These are phyloP conservation scores for Cydia splendana DNA, from an alignment of 1,140 invertebrate genomes.

Conservation along the genomic window DNA sequence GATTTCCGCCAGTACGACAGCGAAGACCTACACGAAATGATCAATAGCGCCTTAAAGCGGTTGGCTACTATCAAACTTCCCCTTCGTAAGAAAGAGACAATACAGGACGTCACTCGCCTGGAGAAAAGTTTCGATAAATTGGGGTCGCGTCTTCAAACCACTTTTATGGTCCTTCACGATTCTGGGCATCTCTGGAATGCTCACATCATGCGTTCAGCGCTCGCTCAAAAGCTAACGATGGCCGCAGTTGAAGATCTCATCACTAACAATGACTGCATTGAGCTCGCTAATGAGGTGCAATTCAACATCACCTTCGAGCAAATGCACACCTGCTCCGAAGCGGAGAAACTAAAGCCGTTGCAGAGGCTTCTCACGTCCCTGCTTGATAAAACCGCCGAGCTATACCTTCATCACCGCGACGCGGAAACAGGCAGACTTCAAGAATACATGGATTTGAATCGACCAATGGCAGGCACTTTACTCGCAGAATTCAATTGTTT, in stretches of 20 bases:
- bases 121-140: constrained; percentile 54
- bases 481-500: constrained; percentile 60
- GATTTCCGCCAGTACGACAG: constrained; percentile 12
- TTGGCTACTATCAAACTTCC: constrained; percentile 34
- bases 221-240: constrained; percentile 61
- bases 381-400: constrained; percentile 48
- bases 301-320: constrained; percentile 63
- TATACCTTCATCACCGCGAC: constrained; percentile 54
- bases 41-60: constrained; percentile 41
- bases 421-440: constrained; percentile 55
- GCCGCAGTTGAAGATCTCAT: constrained; percentile 62
- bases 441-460: constrained; percentile 55
- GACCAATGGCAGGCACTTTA: constrained; percentile 47
- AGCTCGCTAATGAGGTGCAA: constrained; percentile 60
- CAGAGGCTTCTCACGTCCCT: constrained; percentile 45
- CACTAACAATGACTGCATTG: constrained; percentile 53
- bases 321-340: constrained; percentile 49
- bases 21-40: constrained; percentile 44
- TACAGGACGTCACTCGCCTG: constrained; percentile 39
- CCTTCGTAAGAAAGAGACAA: constrained; percentile 20
- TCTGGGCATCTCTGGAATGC: constrained; percentile 58
- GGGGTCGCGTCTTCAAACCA: constrained; percentile 53
- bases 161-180: constrained; percentile 56
- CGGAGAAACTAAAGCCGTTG: constrained; percentile 55
- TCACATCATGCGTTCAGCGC: constrained; percentile 56